Evolutionary conservation across 2,888 invertebrate species (phyloP), one percentile per base, ranked within the genome.

Genomic region (Ferdinandea cuprea): DNA sequence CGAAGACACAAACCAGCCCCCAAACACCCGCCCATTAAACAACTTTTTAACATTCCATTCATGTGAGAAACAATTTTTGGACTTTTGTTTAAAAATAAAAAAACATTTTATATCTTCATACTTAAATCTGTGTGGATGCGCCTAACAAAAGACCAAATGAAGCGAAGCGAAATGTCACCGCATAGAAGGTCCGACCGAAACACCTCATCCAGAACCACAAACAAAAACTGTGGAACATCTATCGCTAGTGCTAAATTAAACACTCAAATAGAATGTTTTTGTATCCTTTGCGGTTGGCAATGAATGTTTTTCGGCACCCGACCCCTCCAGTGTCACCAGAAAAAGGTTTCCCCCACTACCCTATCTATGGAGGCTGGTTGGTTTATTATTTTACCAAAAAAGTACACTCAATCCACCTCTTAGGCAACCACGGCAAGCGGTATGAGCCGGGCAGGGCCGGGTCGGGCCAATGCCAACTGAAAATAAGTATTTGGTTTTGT

Each of bases 251-350:
- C 85, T 85, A 86, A 77, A 84, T 86, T 84, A 86, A 86, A 86
- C 86, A 86, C 86, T 86, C 86, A 85, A 84, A 85, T 65, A 80
- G 85, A 86, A 85, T 86, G 86, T 85, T 86, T 85, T 85, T 84
- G 83, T 84, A 85, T 74, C 85, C 83, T 80, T 85, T 86, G 85
- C 66, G 85, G 85, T 85, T 77, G 63, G 63, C 59, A 83, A 74
- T 80, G 85, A 85, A 86, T 85, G 85, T 85, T 84, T 72, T 66
- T 73, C 58, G 52, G 79, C 54, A 54, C 63, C 21, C 63, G 44
- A 37, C 68, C 63, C n/a, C 21, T 37, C 42, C 48, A 48, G 19
- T 78, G 78, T 78, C 84, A 77, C 73, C 56, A 61, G 54, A 42
- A 81, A 72, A 71, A 46, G 66, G 52, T 59, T n/a, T n/a, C 30